Evolutionary conservation across 2,797 vertebrate genomes (phyloP).

Genomic region (Decapterus maruadsi): DNA sequence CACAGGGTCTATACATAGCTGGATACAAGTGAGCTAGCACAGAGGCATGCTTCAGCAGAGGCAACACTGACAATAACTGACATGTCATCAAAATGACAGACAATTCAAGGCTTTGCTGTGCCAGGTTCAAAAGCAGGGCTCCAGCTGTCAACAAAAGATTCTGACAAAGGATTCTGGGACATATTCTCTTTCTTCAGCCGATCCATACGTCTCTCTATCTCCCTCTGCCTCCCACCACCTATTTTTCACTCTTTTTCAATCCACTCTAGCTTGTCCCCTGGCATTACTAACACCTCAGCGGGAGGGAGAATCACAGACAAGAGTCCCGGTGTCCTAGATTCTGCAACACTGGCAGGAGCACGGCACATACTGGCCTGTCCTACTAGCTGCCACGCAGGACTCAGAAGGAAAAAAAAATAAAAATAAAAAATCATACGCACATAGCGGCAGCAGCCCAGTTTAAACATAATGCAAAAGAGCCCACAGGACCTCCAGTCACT

Average conservation of each 20-base stretch:
- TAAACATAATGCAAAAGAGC: conserved; percentile 42
- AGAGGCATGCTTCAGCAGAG: conserved; percentile 13
- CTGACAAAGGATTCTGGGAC: conserved; percentile 72
- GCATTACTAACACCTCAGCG: conserved; percentile 79
- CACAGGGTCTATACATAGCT: conserved; percentile 59
- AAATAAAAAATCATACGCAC: neutral
- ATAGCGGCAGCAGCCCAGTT: conserved; percentile 51
- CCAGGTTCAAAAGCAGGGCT: conserved; percentile 71
- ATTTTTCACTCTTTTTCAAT: conserved; percentile 78
- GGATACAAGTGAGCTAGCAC: conserved; percentile 45
- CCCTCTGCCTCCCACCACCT: conserved; percentile 67
- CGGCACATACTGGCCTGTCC: conserved; percentile 68
- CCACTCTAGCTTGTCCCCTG: conserved; percentile 73
- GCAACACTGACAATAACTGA: conserved; percentile 65
- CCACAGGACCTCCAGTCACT: conserved; percentile 23
- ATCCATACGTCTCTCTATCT: conserved; percentile 64
- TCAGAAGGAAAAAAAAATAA: conserved; percentile 1
- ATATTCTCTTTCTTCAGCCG: conserved; percentile 69
- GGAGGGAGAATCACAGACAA: conserved; percentile 82
- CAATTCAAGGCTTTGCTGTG: conserved; percentile 63
- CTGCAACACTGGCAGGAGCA: conserved; percentile 75
- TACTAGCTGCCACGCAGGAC: conserved; percentile 56
- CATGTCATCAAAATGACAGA: conserved; percentile 75
- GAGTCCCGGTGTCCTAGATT: conserved; percentile 84
- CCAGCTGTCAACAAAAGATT: conserved; percentile 70